phyloP scores from a whole-genome alignment of 2,888 invertebrate species.

The Lepidocyrtoides sp. region DNA sequence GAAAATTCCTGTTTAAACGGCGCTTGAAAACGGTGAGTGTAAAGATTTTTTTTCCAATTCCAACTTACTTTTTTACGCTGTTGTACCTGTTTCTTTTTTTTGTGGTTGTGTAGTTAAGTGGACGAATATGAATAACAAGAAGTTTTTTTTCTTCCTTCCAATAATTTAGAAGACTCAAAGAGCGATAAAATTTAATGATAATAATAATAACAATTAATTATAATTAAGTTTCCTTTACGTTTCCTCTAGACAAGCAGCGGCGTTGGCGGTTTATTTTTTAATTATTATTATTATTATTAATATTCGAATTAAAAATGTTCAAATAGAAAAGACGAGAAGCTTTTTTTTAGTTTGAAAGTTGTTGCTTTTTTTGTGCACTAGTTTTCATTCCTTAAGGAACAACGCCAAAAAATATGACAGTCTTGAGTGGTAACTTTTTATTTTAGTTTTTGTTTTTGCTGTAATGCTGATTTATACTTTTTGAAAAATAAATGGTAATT shows the following conservation, averaged over 20 bases:
- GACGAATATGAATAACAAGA: conserved; percentile 70
- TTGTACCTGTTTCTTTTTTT: conserved; percentile 45
- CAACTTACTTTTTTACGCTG: conserved; percentile 19
- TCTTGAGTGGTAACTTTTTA: conserved; percentile 64
- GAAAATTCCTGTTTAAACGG: not conserved
- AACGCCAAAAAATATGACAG: conserved; percentile 50
- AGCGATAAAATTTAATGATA: conserved; percentile 18
- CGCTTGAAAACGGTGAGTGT: conserved; percentile 9
- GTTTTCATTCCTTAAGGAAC: conserved; percentile 7
- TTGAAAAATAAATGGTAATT: conserved; percentile 9
- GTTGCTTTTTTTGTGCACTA: conserved; percentile 47
- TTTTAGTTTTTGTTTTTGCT: not conserved
- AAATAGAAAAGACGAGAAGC: conserved; percentile 36
- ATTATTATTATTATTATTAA: not conserved
- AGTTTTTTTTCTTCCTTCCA: conserved; percentile 23
- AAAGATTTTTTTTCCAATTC: not conserved
- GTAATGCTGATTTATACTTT: not conserved
- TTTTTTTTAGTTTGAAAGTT: conserved; percentile 16
- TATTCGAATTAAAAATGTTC: conserved; percentile 27
- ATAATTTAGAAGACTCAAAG: conserved; percentile 17
- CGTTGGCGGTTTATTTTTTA: conserved; percentile 42
- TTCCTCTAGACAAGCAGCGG: conserved; percentile 63
- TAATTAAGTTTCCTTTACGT: conserved; percentile 63
- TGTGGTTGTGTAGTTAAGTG: conserved; percentile 74
- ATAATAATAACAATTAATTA: conserved; percentile 13